phyloP scores from a whole-genome alignment of 2,797 vertebrate species.

The Xiphorhynchus erythropygius region DNA sequence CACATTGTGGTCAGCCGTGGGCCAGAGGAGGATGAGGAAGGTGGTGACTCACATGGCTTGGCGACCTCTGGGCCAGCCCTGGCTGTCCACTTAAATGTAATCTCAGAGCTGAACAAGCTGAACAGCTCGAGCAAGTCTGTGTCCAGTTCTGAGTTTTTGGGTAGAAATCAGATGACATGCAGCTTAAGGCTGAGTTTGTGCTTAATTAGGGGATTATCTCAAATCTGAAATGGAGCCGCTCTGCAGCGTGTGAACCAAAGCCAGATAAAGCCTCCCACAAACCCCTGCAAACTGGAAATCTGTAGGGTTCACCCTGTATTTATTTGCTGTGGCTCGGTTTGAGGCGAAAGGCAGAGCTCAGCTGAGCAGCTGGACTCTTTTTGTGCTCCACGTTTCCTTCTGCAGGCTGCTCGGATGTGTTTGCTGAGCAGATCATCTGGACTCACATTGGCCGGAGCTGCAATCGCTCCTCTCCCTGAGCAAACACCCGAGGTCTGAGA shows the following conservation, averaged over 20 bases:
- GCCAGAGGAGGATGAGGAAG: background rate
- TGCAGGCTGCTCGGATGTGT: slow-evolving; percentile 7
- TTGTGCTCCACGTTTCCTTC: background rate
- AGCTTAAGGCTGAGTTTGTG: slow-evolving; percentile 24
- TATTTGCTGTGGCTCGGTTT: slow-evolving; percentile 19
- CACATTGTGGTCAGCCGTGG: background rate
- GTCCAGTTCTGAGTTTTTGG: slow-evolving; percentile 36
- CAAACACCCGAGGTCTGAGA: slow-evolving; percentile 37
- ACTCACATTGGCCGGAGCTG: slow-evolving; percentile 19
- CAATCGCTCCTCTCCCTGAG: slow-evolving; percentile 16
- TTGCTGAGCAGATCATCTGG: slow-evolving; percentile 3
- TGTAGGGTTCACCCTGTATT: background rate
- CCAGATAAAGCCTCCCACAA: slow-evolving; percentile 38
- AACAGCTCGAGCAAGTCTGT: background rate
- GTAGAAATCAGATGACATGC: slow-evolving; percentile 47
- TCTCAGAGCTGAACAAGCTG: background rate
- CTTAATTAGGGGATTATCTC: slow-evolving; percentile 67
- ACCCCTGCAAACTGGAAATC: slow-evolving; percentile 17
- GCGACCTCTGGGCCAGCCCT: background rate
- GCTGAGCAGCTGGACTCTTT: slow-evolving; percentile 22
- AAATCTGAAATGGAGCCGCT: slow-evolving; percentile 47
- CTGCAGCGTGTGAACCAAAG: slow-evolving; percentile 55
- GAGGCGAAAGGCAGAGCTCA: slow-evolving; percentile 16
- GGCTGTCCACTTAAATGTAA: background rate
- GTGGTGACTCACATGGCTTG: background rate